A percentile compares a stretch with the other conserved stretches of the same genome.
Conservation (phyloP, 2,888 invertebrate species). For the Ceratothoa steindachneri region DNA sequence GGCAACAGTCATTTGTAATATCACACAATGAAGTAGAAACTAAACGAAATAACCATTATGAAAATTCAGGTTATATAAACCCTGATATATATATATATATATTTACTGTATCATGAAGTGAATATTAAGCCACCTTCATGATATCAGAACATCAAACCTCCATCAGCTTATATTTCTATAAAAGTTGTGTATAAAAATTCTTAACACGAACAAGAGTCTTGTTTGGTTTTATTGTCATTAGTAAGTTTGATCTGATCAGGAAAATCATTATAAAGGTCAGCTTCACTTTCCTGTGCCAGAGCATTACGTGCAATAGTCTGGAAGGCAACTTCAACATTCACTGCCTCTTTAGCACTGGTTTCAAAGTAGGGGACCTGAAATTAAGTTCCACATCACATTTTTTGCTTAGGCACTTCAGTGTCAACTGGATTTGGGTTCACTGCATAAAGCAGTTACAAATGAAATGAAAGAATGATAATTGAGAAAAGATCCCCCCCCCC, state of each 20-base stretch:
- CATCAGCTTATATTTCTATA: background rate
- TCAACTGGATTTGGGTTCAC: too few relatives aligned
- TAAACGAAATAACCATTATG: too few relatives aligned
- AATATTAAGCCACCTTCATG: too few relatives aligned
- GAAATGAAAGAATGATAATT: background rate
- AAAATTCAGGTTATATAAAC: too few relatives aligned
- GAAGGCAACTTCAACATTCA: constrained; percentile 98
- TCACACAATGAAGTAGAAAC: too few relatives aligned
- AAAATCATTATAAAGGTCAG: constrained; percentile 89
- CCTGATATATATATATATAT: too few relatives aligned
- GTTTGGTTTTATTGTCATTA: constrained; percentile 49
- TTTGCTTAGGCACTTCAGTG: background rate
- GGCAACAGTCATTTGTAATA: too few relatives aligned
- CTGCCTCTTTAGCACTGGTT: constrained; percentile 97
- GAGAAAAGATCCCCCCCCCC: background rate
- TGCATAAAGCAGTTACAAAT: too few relatives aligned
- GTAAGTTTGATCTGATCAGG: constrained; percentile 87
- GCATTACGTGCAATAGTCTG: constrained; percentile 93
- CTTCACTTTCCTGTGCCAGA: constrained; percentile 74
- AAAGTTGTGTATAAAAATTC: background rate
- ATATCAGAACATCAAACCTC: background rate
- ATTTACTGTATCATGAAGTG: too few relatives aligned
- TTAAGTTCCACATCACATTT: too few relatives aligned
- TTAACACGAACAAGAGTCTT: constrained; percentile 46
- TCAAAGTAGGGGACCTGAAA: constrained; percentile 91